Conservation (phyloP, 53 echinoderm and acorn worm species). For the Holothuria scabra region DNA sequence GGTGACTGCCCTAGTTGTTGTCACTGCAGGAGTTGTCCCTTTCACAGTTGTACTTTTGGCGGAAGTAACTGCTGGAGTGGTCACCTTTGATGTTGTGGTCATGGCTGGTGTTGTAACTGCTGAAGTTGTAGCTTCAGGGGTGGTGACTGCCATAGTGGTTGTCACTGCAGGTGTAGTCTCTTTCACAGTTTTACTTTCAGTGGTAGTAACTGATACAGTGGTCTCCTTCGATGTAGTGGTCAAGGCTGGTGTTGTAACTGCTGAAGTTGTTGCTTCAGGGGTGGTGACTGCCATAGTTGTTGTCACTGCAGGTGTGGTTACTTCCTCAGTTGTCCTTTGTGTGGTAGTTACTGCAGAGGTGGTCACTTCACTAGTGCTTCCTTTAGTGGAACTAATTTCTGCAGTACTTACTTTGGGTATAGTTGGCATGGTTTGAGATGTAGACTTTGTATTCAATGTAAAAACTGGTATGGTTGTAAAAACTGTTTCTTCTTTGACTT, state of each 20-base stretch:
- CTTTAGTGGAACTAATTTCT: no score
- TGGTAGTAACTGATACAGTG: background rate
- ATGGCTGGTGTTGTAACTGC: conserved; percentile 28
- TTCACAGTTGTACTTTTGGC: conserved; percentile 6
- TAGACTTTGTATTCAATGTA: no score
- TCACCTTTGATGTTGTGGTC: conserved; percentile 6
- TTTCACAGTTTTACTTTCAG: background rate
- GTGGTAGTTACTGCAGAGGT: no score
- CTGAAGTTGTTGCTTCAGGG: conserved; percentile 28
- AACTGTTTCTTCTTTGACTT: background rate
- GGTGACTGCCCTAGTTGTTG: conserved; percentile 18
- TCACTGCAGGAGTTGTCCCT: conserved; percentile 35
- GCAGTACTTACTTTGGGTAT: no score
- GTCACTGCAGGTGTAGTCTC: conserved; percentile 29
- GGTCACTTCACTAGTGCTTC: background rate
- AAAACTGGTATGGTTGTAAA: conserved; percentile 21
- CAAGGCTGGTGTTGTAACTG: conserved; percentile 35
- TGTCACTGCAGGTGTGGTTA: background rate
- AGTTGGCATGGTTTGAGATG: no score
- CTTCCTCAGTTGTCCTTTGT: conserved; percentile 10
- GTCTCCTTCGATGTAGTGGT: conserved; percentile 28
- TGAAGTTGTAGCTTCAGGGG: conserved; percentile 13
- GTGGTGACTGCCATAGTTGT: conserved; percentile 5
- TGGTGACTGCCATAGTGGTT: conserved; percentile 19
- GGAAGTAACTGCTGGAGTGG: background rate